A percentile compares a stretch with the other conserved stretches of the same genome.
These are phyloP conservation scores for Baryphthengus martii DNA, from an alignment of 2,113 vertebrate species.

Conservation along the genomic window DNA sequence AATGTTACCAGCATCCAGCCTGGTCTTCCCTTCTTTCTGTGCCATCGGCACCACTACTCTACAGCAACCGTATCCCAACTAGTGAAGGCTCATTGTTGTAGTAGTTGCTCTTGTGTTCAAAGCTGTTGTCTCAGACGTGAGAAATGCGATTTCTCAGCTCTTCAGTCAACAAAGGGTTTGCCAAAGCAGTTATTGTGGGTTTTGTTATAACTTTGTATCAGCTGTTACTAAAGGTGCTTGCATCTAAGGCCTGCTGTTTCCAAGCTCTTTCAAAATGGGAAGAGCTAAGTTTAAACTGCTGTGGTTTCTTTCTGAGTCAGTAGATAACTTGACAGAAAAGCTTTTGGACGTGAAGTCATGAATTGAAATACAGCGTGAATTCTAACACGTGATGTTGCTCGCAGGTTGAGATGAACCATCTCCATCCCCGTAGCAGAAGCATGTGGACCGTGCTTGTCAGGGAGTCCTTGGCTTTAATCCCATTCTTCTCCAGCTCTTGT, in stretches of 20 bases:
- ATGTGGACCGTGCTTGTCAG: accelerated
- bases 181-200: accelerated
- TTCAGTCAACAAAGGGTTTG: not conserved
- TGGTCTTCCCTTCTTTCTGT: not conserved
- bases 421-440: not conserved
- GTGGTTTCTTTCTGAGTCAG: not conserved
- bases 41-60: not conserved
- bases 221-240: not conserved
- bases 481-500: not conserved
- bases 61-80: not conserved
- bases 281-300: not conserved
- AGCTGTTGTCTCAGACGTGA: not conserved
- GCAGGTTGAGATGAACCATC: not conserved
- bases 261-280: not conserved
- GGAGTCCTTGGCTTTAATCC: not conserved
- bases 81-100: not conserved
- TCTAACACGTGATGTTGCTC: not conserved
- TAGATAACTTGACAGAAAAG: not conserved
- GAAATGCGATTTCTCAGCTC: not conserved
- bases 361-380: not conserved
- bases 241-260: not conserved
- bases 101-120: not conserved
- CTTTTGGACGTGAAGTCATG: not conserved
- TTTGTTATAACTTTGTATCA: not conserved
- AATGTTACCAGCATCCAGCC: not conserved